phyloP scores from a whole-genome alignment of 2,113 vertebrate genomes.

The Hippolais icterina region DNA sequence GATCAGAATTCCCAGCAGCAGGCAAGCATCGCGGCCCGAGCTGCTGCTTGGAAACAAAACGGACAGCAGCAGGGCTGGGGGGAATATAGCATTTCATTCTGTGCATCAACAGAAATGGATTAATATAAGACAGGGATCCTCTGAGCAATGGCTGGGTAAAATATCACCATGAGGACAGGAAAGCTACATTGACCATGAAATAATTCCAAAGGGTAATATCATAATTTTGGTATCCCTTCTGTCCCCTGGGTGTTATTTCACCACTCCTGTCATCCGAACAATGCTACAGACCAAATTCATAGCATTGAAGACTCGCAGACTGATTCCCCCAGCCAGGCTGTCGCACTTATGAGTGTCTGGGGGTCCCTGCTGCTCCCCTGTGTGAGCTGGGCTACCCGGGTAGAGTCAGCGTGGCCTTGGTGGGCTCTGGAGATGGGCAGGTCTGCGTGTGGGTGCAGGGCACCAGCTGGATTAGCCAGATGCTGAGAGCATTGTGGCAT shows the following conservation, averaged over 20 bases:
- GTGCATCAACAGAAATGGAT: constrained; percentile 50
- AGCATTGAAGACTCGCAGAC: not conserved
- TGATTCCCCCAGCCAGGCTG: not conserved
- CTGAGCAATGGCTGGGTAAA: constrained; percentile 31
- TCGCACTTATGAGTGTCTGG: fast-evolving
- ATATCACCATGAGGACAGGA: constrained; percentile 14
- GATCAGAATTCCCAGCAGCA: constrained; percentile 10
- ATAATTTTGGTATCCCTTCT: constrained; percentile 30
- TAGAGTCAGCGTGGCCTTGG: fast-evolving
- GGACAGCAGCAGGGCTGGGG: constrained; percentile 39
- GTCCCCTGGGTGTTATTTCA: constrained; percentile 34
- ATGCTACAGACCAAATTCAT: not conserved
- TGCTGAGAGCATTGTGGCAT: not conserved
- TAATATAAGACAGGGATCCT: constrained; percentile 51
- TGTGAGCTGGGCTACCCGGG: not conserved
- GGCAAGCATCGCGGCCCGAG: not conserved
- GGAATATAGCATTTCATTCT: constrained; percentile 5
- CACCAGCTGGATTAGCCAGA: not conserved
- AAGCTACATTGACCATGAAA: constrained; percentile 48
- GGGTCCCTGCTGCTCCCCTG: not conserved
- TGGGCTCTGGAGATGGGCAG: not conserved
- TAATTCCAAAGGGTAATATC: constrained; percentile 37
- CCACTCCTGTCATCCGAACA: constrained; percentile 21
- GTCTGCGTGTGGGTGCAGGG: not conserved
- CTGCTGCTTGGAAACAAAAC: constrained; percentile 21